Evolutionary conservation across 1,140 invertebrate genomes (phyloP).

Genomic region (Cyclina sinensis): DNA sequence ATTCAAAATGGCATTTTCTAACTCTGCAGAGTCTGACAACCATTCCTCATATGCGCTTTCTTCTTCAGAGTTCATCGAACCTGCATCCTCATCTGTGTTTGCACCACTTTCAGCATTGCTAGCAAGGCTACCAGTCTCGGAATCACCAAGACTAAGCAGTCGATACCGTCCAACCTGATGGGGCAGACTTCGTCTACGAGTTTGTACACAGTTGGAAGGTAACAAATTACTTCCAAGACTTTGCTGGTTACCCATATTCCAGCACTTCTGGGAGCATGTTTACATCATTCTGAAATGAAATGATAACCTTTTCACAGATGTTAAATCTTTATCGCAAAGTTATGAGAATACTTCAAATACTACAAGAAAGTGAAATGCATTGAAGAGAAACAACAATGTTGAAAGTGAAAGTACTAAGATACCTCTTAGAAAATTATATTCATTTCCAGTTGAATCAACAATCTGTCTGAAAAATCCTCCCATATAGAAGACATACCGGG

Average conservation of each 20-base stretch:
- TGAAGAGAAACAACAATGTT: no score
- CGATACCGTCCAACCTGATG: conserved; percentile 35
- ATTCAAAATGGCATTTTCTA: conserved; percentile 63
- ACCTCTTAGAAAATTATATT: no score
- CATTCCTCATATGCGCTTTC: conserved; percentile 41
- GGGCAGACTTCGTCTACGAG: conserved; percentile 6
- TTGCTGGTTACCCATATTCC: conserved; percentile 61
- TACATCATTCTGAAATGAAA: conserved; percentile 1
- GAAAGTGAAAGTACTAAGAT: no score
- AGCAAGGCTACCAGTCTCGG: conserved; percentile 44
- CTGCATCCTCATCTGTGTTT: conserved; percentile 59
- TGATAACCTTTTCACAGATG: no score
- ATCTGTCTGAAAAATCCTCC: no score
- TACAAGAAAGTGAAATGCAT: no score
- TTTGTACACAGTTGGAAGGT: conserved; percentile 47
- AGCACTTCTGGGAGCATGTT: background rate
- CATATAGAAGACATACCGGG: no score
- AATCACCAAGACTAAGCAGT: conserved; percentile 52
- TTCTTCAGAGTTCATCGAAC: conserved; percentile 50
- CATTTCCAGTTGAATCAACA: no score
- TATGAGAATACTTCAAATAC: no score
- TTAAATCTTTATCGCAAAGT: no score
- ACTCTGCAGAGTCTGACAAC: conserved; percentile 46
- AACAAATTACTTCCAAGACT: conserved; percentile 30
- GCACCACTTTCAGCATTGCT: conserved; percentile 16